Evolutionary conservation across 2,888 invertebrate species (phyloP), one percentile per base, ranked within the genome.

Genomic region (Slavum lentiscoides): DNA sequence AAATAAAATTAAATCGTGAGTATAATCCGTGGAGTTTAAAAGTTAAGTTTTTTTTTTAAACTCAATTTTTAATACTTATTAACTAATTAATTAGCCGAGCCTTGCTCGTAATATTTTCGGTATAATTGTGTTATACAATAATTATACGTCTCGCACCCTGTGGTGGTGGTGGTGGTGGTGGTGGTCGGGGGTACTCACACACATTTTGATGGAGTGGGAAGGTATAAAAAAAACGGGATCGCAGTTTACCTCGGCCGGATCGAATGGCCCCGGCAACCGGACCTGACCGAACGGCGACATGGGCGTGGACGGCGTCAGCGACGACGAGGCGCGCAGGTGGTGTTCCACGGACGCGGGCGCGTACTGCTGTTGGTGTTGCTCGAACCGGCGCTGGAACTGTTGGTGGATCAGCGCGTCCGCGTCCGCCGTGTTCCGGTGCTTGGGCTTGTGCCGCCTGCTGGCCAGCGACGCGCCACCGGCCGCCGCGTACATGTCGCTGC

Each of bases 381-480:
- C 90, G 88, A 87, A 90, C 85, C 88, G 88, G 86, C 88, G 89
- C 87, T 89, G 89, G 87, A 88, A 89, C 87, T 88, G 89, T 84
- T 85, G 86, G 82, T 85, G 86, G 82, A 85, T 85, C 37, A 80
- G 64, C 53, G 80, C 80, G 85, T 88, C 85, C 82, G 82, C 84
- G 82, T 83, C 84, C 83, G 67, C 84, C 82, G 74, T 82, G 82
- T 85, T 84, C 77, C 84, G 84, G 69, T 84, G 84, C 61, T 84
- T 83, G 84, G 84, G 85, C 83, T 85, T 85, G 83, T 84, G 89
- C 82, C 90, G 88, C 84, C 94, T 91, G 88, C 92, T 93, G 87
- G 94, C 94, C 88, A 94, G 90, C 86, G 93, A 93, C 86, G 94
- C 93, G 87, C 94, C 94, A 87, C 94, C 94, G 87, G 94, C 94